These are phyloP conservation scores for Epistrophe grossulariae DNA, from an alignment of 2,888 invertebrate species.

Conservation along the genomic window DNA sequence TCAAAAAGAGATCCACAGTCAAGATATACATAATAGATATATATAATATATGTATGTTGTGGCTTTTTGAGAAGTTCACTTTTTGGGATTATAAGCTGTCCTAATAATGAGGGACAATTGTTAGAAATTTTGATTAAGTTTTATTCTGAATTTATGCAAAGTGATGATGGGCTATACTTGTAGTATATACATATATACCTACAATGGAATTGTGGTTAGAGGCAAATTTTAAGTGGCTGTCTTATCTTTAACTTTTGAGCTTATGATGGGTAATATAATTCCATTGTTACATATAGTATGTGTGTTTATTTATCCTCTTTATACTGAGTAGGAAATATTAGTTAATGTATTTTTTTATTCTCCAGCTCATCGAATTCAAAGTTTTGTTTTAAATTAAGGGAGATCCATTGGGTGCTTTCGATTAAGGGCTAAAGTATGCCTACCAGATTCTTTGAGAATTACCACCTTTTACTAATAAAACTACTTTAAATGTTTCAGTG, in stretches of 20 bases:
- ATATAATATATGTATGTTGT: constrained; percentile 19
- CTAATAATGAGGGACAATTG: constrained; percentile 55
- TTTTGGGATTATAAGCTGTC: constrained; percentile 23
- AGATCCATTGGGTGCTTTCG: not conserved
- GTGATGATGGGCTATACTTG: not conserved
- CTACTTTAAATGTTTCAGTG: not conserved
- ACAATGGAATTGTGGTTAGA: constrained; percentile 17
- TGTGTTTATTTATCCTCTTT: not conserved
- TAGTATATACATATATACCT: not conserved
- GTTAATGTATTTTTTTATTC: not conserved
- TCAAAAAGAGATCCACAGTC: constrained; percentile 41
- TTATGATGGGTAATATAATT: constrained; percentile 10
- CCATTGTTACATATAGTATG: not conserved
- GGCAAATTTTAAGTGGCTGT: constrained; percentile 16
- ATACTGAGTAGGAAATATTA: not conserved
- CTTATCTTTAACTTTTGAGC: constrained; percentile 19
- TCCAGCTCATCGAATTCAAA: not conserved
- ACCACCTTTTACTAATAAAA: not conserved
- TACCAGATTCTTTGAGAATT: not conserved
- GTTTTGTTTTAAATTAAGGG: not conserved
- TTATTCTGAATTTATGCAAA: constrained; percentile 15
- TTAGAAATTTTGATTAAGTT: constrained; percentile 42
- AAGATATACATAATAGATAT: constrained; percentile 27
- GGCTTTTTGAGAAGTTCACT: constrained; percentile 10
- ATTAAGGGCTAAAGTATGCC: not conserved